Evolutionary conservation across 2,113 vertebrate genomes (phyloP), one percentile per base, ranked within the genome.

Genomic region (Bufo bufo): DNA sequence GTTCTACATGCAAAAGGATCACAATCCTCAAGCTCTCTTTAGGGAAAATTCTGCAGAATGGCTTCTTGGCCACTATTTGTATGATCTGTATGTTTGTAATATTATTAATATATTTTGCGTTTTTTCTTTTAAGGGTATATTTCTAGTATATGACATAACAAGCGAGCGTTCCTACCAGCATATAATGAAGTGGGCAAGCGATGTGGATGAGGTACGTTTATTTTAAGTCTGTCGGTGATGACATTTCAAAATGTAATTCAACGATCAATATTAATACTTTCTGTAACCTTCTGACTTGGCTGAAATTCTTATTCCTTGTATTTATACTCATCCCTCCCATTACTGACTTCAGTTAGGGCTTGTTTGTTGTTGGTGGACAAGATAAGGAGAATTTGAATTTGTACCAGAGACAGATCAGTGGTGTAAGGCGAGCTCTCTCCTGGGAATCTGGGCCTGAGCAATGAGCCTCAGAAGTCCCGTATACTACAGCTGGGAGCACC

Each of bases 111-210:
- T n/a, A 52, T 45, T 8, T 59, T 77, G 49, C 84, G 56, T 77
- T 52, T 77, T 75, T 65, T 66, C 14, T 69, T 89, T 79, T 2
- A 91, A 98, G 98, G 98, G 98, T 75, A 99, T 99, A 92, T 99
- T 99, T 94, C 93, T 99, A 94, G 97, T 99, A 80, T 99, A 99
- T 7, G 98, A 99, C 91, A 99, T 99, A 91, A 95, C 97, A 77
- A 99, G 98, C 0, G 98, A 99, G 90, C 96, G 97, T 43, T 99
- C 98, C 74, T 99, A 99, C 92, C 97, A 99, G 91, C 98, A 99
- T 95, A 99, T 99, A 79, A 97, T 99, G 94, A 99, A 99, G 92
- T 99, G 98, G 98, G 98, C 97, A 92, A 99, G 98, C 23, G 98
- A 99, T 12, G 97, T 99, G 91, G 98, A 99, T 4, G 98, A 99